A percentile compares a stretch with the other conserved stretches of the same genome.
Evolutionary conservation across 1,140 invertebrate species (phyloP).

Genomic region (Leptinotarsa lineolata): DNA sequence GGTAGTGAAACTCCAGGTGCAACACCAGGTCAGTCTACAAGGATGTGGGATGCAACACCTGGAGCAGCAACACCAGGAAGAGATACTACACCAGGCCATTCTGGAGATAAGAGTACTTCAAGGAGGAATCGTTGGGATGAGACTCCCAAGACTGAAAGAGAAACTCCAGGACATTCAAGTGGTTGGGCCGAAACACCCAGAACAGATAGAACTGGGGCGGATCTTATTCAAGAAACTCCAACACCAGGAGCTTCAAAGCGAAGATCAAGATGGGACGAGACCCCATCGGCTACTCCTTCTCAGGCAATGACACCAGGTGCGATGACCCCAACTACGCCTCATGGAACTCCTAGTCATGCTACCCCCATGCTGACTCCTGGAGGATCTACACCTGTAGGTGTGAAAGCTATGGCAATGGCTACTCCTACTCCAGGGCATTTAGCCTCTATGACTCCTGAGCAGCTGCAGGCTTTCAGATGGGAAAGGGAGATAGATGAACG

Average conservation of each 20-base stretch:
- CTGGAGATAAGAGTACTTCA: constrained; percentile 71
- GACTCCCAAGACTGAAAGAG: constrained; percentile 96
- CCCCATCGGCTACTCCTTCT: constrained; percentile 75
- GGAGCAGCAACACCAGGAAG: constrained; percentile 85
- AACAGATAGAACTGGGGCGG: constrained; percentile 81
- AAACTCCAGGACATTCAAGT: constrained; percentile 91
- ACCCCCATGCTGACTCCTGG: constrained; percentile 75
- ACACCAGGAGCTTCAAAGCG: constrained; percentile 86
- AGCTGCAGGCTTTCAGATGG: constrained; percentile 97
- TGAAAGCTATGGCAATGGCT: constrained; percentile 96
- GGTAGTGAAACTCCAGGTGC: constrained; percentile 86
- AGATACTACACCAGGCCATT: constrained; percentile 85
- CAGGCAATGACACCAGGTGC: constrained; percentile 70
- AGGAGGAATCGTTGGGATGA: constrained; percentile 98
- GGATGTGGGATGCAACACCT: constrained; percentile 94
- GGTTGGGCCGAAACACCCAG: constrained; percentile 98
- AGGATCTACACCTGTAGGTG: constrained; percentile 89
- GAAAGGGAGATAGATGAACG: constrained; percentile 98
- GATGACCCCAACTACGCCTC: constrained; percentile 75
- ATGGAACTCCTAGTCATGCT: constrained; percentile 67
- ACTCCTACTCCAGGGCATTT: constrained; percentile 96
- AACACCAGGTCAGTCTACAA: constrained; percentile 82
- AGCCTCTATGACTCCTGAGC: constrained; percentile 98
- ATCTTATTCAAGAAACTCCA: constrained; percentile 87
- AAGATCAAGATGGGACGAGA: constrained; percentile 94